Base-by-base conservation (phyloP, 2,888 invertebrate genomes). In the Clusia tigrina region DNA sequence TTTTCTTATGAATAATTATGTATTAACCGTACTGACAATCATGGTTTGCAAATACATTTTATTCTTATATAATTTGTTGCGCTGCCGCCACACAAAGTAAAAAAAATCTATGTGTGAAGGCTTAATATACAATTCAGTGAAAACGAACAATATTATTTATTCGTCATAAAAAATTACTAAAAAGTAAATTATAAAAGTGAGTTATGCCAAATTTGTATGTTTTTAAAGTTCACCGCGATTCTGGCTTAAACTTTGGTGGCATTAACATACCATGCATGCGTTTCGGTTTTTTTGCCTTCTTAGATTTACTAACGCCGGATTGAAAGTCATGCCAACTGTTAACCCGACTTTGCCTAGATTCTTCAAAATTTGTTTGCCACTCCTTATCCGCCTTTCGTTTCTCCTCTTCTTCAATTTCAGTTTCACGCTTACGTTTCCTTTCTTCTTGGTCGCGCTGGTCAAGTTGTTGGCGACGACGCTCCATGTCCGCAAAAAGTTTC, bases 351-450 rank as follows among this genome's bases (percentile, higher is more conserved):
- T 96, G 95, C 67, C 95, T 88, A 51, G 95, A 95, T 86, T 95
- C 96, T 87, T 99, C 99, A 85, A 97, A 99, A 85, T 98, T 99
- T 81, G 97, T 96, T 70, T 97, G 95, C 96, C 97, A 99, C 82
- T 98, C 98, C 73, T 95, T 93, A 78, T 98, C 95, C 54, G 93
- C 85, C 65, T 95, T 92, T 64, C 91, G 88, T 74, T 92, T 92
- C 76, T 97, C 96, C 78, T 96, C 96, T 60, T 94, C 94, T 65
- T 95, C 94, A 58, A 95, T 91, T 86, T 97, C 96, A 18, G 93
- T 90, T 83, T 98, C 97, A 9, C 97, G 87, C 85, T 96, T 96
- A 53, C 98, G 86, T 82, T 97, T 97, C 59, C 96, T 88, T 76
- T 96, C 96, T 81, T 97, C 96, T 85, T 93, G 92, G 74, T 95